Evolutionary conservation across 2,113 vertebrate genomes (phyloP).

Genomic region (Terrapene triunguis): DNA sequence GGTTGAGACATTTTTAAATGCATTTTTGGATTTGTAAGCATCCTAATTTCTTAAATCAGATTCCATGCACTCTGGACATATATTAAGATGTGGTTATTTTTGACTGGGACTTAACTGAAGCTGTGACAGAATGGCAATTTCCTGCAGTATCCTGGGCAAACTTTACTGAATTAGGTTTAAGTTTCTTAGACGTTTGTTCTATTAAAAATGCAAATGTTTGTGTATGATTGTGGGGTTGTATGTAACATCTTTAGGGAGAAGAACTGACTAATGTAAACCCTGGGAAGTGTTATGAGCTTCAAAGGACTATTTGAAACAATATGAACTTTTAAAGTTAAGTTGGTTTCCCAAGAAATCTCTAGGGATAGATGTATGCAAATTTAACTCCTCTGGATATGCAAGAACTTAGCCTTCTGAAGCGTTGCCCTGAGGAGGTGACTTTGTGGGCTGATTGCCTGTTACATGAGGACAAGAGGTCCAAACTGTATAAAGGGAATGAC

Average conservation of each 20-base stretch:
- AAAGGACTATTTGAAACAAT: background rate
- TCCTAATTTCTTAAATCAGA: slow-evolving; percentile 33
- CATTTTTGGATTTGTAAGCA: slow-evolving; percentile 30
- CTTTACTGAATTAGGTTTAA: background rate
- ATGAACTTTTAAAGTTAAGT: background rate
- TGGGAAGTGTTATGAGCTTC: background rate
- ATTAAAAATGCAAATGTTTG: background rate
- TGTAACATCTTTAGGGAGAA: background rate
- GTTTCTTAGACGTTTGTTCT: background rate
- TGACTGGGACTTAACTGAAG: background rate
- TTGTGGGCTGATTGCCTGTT: background rate
- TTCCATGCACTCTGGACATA: background rate
- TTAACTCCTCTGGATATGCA: background rate
- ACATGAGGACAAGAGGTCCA: background rate
- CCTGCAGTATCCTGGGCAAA: background rate
- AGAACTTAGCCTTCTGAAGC: background rate
- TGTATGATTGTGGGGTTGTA: background rate
- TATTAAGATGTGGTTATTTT: background rate
- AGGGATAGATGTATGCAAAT: background rate
- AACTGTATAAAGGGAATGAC: background rate
- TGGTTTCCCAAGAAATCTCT: background rate
- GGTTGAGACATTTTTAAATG: slow-evolving; percentile 37
- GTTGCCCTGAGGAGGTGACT: no score
- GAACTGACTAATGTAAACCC: background rate
- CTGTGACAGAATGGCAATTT: background rate